A percentile compares a stretch with the other conserved stretches of the same genome.
Evolutionary conservation across 2,113 vertebrate genomes (phyloP).

Genomic region (Delphinus delphis): DNA sequence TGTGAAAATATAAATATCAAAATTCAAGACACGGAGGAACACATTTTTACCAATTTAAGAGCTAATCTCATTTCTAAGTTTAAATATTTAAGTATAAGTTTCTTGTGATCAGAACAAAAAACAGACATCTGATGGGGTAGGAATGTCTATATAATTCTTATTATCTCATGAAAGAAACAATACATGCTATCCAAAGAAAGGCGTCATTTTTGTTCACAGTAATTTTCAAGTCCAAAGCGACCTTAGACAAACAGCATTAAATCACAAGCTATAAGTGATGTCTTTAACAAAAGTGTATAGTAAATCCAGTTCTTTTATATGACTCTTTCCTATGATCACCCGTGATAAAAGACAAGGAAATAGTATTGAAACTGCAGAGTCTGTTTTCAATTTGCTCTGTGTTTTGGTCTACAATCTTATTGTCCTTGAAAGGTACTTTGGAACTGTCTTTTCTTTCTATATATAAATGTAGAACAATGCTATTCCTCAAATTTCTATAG

Average conservation of each 20-base stretch:
- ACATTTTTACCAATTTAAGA: not conserved
- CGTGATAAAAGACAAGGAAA: conserved; percentile 61
- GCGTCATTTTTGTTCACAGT: not conserved
- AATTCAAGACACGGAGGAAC: not conserved
- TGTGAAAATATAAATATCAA: not conserved
- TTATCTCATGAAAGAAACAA: not conserved
- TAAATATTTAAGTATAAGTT: not conserved
- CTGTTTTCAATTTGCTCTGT: conserved; percentile 42
- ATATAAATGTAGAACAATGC: conserved; percentile 11
- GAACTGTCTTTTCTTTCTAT: not conserved
- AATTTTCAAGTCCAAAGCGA: conserved; percentile 12
- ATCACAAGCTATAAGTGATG: not conserved
- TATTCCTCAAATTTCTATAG: not conserved
- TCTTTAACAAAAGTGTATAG: conserved; percentile 32
- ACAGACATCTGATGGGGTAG: not conserved
- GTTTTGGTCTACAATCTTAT: not conserved
- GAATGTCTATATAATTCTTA: not conserved
- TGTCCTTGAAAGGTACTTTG: conserved; percentile 26
- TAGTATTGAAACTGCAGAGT: conserved; percentile 26
- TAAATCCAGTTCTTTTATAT: conserved; percentile 7
- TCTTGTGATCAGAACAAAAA: not conserved
- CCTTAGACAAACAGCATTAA: not conserved
- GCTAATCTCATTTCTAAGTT: not conserved
- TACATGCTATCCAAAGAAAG: not conserved
- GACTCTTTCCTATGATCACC: not conserved